Evolutionary conservation across 64 coral and sea anemone genomes (phyloP).

Genomic region (Actinia tenebrosa): DNA sequence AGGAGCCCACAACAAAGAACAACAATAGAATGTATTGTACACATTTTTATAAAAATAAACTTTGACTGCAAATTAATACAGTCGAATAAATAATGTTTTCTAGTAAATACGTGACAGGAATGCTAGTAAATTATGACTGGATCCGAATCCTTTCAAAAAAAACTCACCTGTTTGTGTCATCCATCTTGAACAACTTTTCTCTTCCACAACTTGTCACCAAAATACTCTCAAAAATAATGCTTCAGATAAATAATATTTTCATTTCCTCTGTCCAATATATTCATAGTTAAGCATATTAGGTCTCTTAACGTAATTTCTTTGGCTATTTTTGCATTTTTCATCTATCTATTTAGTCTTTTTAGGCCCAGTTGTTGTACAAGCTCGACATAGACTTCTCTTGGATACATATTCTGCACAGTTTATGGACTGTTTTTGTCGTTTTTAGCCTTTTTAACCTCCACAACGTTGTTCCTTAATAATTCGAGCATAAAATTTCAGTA

Average conservation of each 20-base stretch:
- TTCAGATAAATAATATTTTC: background rate
- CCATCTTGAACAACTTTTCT: constrained; percentile 15
- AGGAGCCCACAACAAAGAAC: background rate
- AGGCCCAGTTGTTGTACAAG: background rate
- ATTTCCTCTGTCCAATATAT: background rate
- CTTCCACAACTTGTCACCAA: background rate
- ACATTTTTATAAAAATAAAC: background rate
- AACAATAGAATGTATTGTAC: background rate
- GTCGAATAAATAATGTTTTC: background rate
- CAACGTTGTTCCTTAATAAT: background rate
- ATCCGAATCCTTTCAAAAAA: background rate
- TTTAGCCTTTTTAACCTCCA: background rate
- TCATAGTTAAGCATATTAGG: background rate
- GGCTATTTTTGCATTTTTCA: background rate
- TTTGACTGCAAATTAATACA: too few species aligned
- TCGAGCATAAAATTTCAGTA: background rate
- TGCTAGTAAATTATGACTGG: background rate
- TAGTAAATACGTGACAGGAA: background rate
- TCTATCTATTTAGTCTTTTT: background rate
- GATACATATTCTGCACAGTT: background rate
- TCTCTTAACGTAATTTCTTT: background rate
- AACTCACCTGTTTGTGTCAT: constrained; percentile 39
- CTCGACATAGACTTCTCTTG: background rate
- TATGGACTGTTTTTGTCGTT: background rate
- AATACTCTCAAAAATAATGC: background rate